These are phyloP conservation scores for Zaprionus lachaisei DNA, from an alignment of 1,140 invertebrate genomes.

Conservation along the genomic window DNA sequence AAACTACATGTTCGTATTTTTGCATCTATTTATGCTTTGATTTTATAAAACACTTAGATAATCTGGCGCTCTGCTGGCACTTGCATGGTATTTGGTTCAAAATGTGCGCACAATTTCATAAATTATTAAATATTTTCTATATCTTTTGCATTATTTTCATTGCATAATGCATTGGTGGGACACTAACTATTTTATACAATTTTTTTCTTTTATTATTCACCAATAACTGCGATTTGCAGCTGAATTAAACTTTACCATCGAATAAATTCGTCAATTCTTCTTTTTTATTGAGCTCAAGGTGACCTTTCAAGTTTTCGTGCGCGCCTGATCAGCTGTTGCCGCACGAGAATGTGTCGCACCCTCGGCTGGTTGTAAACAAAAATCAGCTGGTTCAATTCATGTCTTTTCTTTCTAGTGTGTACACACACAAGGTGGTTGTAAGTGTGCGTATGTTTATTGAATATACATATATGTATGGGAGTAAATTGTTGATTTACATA, in stretches of 20 bases:
- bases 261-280: slow-evolving; percentile 63
- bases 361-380: slow-evolving; percentile 67
- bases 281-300: slow-evolving; percentile 70
- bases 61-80: slow-evolving; percentile 13
- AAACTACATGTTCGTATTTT: neutral
- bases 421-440: neutral
- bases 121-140: neutral
- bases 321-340: slow-evolving; percentile 57
- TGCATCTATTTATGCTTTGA: slow-evolving; percentile 8
- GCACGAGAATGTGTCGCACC: slow-evolving; percentile 47
- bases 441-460: slow-evolving; percentile 1
- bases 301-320: slow-evolving; percentile 77
- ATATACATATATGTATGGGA: neutral
- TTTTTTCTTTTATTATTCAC: slow-evolving; percentile 45
- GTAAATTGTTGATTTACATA: slow-evolving; percentile 1
- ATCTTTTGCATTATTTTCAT: slow-evolving; percentile 10
- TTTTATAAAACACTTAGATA: slow-evolving; percentile 45
- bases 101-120: slow-evolving; percentile 2
- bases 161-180: neutral
- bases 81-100: neutral
- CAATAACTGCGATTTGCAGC: slow-evolving; percentile 34
- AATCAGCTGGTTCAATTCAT: slow-evolving; percentile 52
- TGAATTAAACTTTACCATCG: slow-evolving; percentile 63
- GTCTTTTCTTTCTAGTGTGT: slow-evolving; percentile 25
- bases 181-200: slow-evolving; percentile 44